A percentile compares a stretch with the other conserved stretches of the same genome.
These are phyloP conservation scores for Lateolabrax maculatus DNA, from an alignment of 2,797 vertebrate genomes.

Conservation along the genomic window DNA sequence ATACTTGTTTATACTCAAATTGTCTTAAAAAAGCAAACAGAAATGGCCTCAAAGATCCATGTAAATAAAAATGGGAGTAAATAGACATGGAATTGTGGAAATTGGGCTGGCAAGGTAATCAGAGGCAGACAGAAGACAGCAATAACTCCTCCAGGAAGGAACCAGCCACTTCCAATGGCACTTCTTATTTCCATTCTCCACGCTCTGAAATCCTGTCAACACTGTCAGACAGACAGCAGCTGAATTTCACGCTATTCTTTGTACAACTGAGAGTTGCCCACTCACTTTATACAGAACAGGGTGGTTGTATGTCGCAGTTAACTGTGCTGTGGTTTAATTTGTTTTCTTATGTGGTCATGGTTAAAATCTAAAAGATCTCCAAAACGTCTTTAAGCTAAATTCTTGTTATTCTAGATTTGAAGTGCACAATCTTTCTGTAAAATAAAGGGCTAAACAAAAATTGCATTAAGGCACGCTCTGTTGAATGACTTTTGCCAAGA, in stretches of 20 bases:
- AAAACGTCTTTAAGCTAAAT: neutral
- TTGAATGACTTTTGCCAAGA: neutral
- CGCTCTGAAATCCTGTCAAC: constrained; percentile 82
- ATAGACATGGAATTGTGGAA: constrained; percentile 76
- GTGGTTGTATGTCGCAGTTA: constrained; percentile 27
- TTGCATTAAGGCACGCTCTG: neutral
- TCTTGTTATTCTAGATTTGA: neutral
- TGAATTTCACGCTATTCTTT: constrained; percentile 81
- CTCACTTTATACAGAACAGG: constrained; percentile 61
- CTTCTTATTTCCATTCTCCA: constrained; percentile 83
- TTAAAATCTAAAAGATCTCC: neutral
- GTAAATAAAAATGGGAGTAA: constrained; percentile 72
- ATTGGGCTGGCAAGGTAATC: constrained; percentile 71
- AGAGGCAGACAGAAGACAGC: constrained; percentile 71
- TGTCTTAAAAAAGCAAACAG: constrained; percentile 41
- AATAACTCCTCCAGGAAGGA: constrained; percentile 76
- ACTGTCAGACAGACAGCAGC: constrained; percentile 78
- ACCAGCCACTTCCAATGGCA: constrained; percentile 74
- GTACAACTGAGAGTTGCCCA: constrained; percentile 66
- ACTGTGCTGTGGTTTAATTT: constrained; percentile 15
- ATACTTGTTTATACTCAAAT: constrained; percentile 21
- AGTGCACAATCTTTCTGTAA: neutral
- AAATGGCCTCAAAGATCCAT: constrained; percentile 56
- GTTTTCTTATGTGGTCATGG: neutral
- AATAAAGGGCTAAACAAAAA: neutral